These are phyloP conservation scores for Dynastes grantii DNA, from an alignment of 2,888 invertebrate species.

Conservation along the genomic window DNA sequence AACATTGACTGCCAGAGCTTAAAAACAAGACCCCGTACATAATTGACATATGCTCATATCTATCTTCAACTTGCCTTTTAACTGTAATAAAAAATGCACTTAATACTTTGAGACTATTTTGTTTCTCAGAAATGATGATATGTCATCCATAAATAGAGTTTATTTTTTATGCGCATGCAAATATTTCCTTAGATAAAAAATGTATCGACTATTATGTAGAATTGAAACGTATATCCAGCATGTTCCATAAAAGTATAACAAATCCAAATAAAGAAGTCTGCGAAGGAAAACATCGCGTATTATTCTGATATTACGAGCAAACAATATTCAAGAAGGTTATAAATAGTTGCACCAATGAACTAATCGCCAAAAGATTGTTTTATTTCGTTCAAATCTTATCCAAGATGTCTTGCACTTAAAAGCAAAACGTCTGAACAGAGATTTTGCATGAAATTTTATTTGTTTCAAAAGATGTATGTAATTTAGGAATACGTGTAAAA, in stretches of 20 bases:
- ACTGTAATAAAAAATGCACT: conserved; percentile 49
- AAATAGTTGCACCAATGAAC: too few relatives aligned
- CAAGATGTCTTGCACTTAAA: neutral
- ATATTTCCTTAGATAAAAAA: conserved; percentile 48
- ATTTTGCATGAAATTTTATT: too few relatives aligned
- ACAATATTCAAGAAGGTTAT: too few relatives aligned
- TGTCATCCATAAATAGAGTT: conserved; percentile 41
- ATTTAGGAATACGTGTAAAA: too few relatives aligned
- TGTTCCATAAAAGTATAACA: conserved; percentile 4
- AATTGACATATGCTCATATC: conserved; percentile 35
- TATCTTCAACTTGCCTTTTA: conserved; percentile 41
- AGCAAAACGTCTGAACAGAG: neutral
- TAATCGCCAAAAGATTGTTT: too few relatives aligned
- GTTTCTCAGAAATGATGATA: conserved; percentile 44
- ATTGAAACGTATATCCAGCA: conserved; percentile 27
- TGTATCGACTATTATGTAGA: conserved; percentile 35
- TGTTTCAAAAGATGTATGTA: too few relatives aligned
- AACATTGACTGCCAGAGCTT: too few relatives aligned
- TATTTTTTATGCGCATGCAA: conserved; percentile 44
- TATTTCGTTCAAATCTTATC: too few relatives aligned
- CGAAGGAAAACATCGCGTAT: neutral
- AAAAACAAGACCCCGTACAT: neutral
- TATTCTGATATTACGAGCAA: neutral
- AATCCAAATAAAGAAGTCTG: conserved; percentile 18
- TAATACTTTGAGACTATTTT: conserved; percentile 51